Base-by-base conservation (phyloP, 2,888 invertebrate genomes). In the Apotomis capreana region DNA sequence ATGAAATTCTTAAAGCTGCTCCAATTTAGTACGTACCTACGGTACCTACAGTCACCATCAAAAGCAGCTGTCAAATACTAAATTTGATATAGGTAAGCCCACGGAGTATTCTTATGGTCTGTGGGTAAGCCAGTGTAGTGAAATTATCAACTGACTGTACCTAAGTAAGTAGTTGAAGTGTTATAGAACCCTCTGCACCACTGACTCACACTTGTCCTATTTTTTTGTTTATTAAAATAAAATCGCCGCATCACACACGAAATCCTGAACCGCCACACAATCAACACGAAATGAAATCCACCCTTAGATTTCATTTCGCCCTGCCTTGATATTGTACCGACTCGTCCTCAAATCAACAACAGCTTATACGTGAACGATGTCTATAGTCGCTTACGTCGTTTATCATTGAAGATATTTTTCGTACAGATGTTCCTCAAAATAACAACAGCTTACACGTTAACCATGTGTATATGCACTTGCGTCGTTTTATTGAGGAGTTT, bases 251-350 rank as follows among this genome's bases (percentile, higher is more conserved):
- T 3, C 57, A 57, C 36, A 57, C 36, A 37, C 37, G 0, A 36
- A 6, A 26, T 26, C 36, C 10, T 26, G 10, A 57, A 26, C 57
- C 10, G 26, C 37, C 10, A n/a, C 58, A 58, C 58, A 58, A 37
- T 58, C 58, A 36, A 58, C 58, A 37, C 58, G 12, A n/a, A 58
- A 37, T 37, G n/a, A 58, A 58, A 58, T 58, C 58, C 15, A 26
- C 60, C 60, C 44, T 60, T 60, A 13, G 15, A 46, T 44, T 60
- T 60, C 44, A 60, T 60, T 46, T 60, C 46, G n/a, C 15, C 9
- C 37, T 10, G n/a, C 37, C 12, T 40, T 44, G 44, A 69, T 69
- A 69, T 61, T 69, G 61, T 46, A 46, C 44, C 52, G 54, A 55
- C 54, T 69, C 44, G 12, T 54, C 44, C 26, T 57, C 36, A 10